A percentile compares a stretch with the other conserved stretches of the same genome.
Conservation (phyloP, 1,140 invertebrate genomes). For the Mycetomoellerius zeteki region DNA sequence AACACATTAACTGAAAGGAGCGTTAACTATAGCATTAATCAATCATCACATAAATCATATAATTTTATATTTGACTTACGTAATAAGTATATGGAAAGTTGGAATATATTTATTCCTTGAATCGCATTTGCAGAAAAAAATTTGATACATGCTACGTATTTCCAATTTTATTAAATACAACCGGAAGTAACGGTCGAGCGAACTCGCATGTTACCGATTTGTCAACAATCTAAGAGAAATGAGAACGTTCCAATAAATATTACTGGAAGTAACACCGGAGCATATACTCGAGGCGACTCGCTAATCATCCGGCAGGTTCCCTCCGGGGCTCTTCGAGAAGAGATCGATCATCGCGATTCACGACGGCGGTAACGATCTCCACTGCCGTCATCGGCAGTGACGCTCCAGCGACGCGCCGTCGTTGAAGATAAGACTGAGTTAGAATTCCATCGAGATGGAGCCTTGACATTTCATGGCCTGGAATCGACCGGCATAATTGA, state of each 20-base stretch:
- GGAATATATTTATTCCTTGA: not conserved
- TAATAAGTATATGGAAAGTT: not conserved
- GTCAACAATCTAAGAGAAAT: constrained; percentile 1
- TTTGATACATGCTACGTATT: not conserved
- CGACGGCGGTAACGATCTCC: constrained; percentile 32
- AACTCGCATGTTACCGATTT: not conserved
- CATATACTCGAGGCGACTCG: constrained; percentile 19
- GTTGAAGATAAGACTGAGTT: constrained; percentile 72
- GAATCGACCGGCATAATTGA: constrained; percentile 83
- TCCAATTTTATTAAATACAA: not conserved
- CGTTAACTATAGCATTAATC: constrained; percentile 27
- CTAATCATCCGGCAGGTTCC: constrained; percentile 24
- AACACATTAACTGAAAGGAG: constrained; percentile 13
- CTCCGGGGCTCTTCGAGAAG: constrained; percentile 25
- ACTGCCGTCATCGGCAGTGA: constrained; percentile 59
- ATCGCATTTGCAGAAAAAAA: not conserved
- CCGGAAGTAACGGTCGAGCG: not conserved
- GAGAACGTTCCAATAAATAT: constrained; percentile 7
- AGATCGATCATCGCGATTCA: constrained; percentile 64
- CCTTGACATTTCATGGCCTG: constrained; percentile 84
- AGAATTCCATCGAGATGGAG: constrained; percentile 80
- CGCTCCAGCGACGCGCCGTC: constrained; percentile 51
- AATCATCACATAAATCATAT: not conserved
- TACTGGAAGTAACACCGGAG: not conserved
- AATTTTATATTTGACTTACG: not conserved